Conservation (phyloP, 2,797 vertebrate genomes). For the Pteronotus mesoamericanus region DNA sequence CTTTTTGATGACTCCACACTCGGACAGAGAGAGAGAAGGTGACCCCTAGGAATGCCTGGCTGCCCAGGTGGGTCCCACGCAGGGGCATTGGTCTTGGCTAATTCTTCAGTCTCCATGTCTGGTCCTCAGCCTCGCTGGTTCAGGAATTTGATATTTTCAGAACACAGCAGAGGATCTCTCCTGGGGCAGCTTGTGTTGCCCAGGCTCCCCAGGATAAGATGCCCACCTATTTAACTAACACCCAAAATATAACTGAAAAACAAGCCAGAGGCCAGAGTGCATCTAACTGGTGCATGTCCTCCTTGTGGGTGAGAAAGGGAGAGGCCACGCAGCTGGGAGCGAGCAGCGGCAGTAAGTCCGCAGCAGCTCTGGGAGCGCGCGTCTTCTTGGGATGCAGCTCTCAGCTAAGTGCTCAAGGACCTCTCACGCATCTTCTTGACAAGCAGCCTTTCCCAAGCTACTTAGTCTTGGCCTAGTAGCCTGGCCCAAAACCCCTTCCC, state of each 20-base stretch:
- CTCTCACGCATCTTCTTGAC: background rate
- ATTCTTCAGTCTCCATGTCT: background rate
- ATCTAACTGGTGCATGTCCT: background rate
- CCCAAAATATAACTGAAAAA: background rate
- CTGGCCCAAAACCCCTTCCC: background rate
- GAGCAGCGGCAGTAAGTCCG: background rate
- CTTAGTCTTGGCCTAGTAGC: background rate
- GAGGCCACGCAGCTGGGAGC: background rate
- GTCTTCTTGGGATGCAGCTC: background rate
- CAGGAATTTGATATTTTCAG: background rate
- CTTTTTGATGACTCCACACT: background rate
- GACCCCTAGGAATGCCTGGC: background rate
- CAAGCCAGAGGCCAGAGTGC: background rate
- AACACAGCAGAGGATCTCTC: background rate
- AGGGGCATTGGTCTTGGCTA: background rate
- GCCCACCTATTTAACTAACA: background rate
- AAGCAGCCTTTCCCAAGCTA: background rate
- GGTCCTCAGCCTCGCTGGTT: background rate
- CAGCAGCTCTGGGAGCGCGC: background rate
- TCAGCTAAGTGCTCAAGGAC: background rate
- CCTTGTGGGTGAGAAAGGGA: background rate
- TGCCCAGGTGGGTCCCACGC: background rate
- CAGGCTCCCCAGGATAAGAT: background rate
- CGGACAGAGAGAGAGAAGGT: background rate
- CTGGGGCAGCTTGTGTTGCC: background rate